Evolutionary conservation across 1,140 invertebrate species (phyloP), one percentile per base, ranked within the genome.

Genomic region (Bombus sibiricus): DNA sequence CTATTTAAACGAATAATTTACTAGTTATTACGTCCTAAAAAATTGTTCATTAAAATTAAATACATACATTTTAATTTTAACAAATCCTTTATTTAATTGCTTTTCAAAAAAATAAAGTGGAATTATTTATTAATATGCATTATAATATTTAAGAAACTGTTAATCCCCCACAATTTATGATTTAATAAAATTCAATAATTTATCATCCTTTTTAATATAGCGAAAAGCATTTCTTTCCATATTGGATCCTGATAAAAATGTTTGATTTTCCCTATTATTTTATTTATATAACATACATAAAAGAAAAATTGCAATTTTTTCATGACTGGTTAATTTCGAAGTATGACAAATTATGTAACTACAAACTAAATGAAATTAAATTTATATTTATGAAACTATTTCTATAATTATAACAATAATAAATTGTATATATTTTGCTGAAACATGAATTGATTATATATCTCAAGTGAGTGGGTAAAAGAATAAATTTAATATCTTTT

Each of bases 1-100:
- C 6, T 43, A 73, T 73, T 73, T 32, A 8, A 73, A 32, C 32
- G n/a, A n/a, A n/a, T 43, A 37, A 82, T 22, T 18, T 82, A 77
- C 47, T 64, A 69, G 4, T 12, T 39, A 37, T 28, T 32, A 9
- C 18, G 18, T 25, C 41, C 18, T 66, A n/a, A 57, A 12, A 37
- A 37, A 62, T 66, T 78, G 8, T 5, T 6, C 22, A 57, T 68
- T 34, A 4, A 32, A 13, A 13, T 75, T 59, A 69, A 69, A 4
- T 66, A 34, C 28, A 53, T 53, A 34, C 5, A 34, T 28, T 9
- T 39, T 53, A 41, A 62, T 34, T 32, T 64, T 4, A 32, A 2
- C 8, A n/a, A 72, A 71, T 71, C 6, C 3, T 37, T 25, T 39
- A 39, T 28, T 28, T 25, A 71, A 25, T 39, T 71, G 34, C 4